These are phyloP conservation scores for Gopherus evgoodei DNA, from an alignment of 2,113 vertebrate species.

Conservation along the genomic window DNA sequence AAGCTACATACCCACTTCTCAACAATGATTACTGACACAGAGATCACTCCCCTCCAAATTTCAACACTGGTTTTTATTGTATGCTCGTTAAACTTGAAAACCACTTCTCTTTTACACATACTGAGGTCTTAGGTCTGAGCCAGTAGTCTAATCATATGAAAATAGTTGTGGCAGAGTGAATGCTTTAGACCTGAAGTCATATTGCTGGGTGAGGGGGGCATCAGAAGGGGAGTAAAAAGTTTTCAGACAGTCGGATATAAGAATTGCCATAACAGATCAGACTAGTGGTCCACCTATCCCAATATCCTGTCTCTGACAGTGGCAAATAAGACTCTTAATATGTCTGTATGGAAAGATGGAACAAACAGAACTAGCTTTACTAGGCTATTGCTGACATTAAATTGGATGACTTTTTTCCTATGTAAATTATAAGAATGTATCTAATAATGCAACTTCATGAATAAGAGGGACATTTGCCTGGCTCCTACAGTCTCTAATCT, in stretches of 20 bases:
- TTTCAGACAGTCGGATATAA: not conserved
- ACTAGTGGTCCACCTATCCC: not conserved
- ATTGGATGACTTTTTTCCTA: conserved; percentile 35
- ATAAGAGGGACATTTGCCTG: not conserved
- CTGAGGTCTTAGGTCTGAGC: not conserved
- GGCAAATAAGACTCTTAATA: not conserved
- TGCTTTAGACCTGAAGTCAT: not conserved
- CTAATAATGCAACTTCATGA: conserved; percentile 44
- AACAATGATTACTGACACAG: not conserved
- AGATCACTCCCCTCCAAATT: not conserved
- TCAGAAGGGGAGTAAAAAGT: not conserved
- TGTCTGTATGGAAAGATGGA: not conserved
- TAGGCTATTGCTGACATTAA: conserved; percentile 33
- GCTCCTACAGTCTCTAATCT: conserved; percentile 56
- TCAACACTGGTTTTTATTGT: not conserved
- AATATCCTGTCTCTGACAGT: not conserved
- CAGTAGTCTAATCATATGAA: not conserved
- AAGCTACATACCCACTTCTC: not conserved
- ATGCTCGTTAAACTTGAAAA: not conserved
- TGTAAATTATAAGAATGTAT: not conserved
- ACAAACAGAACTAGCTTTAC: conserved; percentile 43
- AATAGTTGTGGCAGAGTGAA: not conserved
- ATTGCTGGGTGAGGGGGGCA: not conserved
- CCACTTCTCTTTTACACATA: not conserved
- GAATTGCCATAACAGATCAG: not conserved